Evolutionary conservation across 1,140 invertebrate genomes (phyloP), one percentile per base, ranked within the genome.

Genomic region (Trachymyrmex septentrionalis): DNA sequence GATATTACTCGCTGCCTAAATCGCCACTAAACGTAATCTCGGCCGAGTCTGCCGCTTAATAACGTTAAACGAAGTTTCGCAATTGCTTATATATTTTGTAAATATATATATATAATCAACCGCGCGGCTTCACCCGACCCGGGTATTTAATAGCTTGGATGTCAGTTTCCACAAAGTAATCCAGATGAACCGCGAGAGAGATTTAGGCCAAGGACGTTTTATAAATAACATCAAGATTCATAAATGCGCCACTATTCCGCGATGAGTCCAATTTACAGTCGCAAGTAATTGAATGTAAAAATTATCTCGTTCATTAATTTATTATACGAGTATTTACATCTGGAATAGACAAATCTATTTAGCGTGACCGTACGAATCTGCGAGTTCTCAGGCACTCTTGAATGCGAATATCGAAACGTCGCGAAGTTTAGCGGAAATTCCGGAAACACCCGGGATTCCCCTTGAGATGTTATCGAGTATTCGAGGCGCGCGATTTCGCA

Each of bases 61-160:
- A 87, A 73, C 48, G 80, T 16, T 14, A 64, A 73, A 84, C 71
- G 50, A 85, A 75, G 59, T 86, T 86, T 86, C 77, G 77, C 57
- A 44, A 61, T n/a, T 53, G 85, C 55, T 86, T 84, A 82, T 82
- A 63, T 72, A 82, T 84, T 86, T 86, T 84, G 57, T 86, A 86
- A 84, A 69, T 69, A 50, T 69, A 69, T 69, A 50, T 69, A 67
- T 67, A 67, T 44, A 67, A 86, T 86, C 55, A 86, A 86, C 53
- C 53, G 66, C 53, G 67, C 21, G 66, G 55, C 34, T 44, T 86
- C 66, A 44, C 12, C 30, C 24, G 55, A 57, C 34, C 64, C 19
- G 44, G n/a, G n/a, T 50, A 71, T 81, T 82, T 81, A 86, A 82
- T 53, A 81, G 50, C 44, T 48, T 44, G 55, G 44, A 61, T 30